Evolutionary conservation across 2,888 invertebrate species (phyloP), one percentile per base, ranked within the genome.

Genomic region (Cerastoderma edule): DNA sequence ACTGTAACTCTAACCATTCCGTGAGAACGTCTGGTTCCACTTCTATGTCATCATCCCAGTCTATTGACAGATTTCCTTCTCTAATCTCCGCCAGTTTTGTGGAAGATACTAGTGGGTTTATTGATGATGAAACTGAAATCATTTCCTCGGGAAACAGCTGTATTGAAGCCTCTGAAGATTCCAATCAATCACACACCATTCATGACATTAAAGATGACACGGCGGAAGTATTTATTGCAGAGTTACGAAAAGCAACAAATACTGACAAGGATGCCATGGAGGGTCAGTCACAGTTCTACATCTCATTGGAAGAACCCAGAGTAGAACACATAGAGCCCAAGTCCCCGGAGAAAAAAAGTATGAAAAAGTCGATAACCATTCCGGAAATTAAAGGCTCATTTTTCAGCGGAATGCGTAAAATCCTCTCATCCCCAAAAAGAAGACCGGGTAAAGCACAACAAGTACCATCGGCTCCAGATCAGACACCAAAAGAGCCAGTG

Each of bases 281-380:
- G 50, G 72, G 69, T 56, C 85, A 86, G 32, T 81, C 84, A 54
- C 85, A 83, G 67, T 88, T 88, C 66, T 78, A 88, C 72, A 72
- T 88, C 19, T 88, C 88, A 30, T 72, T 88, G 2, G 88, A 85
- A 39, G 78, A 74, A 66, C 70, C 74, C 22, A 73, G 81, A 16
- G 64, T 44, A 50, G 28, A 65, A 32, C 16, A 46, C 3, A 16
- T 67, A 13, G 73, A 60, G 27, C 60, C 60, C 35, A 39, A 39
- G 39, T 27, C 35, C 6, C 24, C 32, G 10, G 6, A 33, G 13
- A 57, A 60, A 39, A 60, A 60, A 60, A 60, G 19, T 22, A 60
- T 74, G 35, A 78, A 69, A 39, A 74, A 72, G 48, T 69, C 32
- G 19, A 39, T 60, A 24, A 63, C 57, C 16, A 54, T 83, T 67